Base-by-base conservation (phyloP, 2,113 vertebrate genomes). In the Platichthys flesus region DNA sequence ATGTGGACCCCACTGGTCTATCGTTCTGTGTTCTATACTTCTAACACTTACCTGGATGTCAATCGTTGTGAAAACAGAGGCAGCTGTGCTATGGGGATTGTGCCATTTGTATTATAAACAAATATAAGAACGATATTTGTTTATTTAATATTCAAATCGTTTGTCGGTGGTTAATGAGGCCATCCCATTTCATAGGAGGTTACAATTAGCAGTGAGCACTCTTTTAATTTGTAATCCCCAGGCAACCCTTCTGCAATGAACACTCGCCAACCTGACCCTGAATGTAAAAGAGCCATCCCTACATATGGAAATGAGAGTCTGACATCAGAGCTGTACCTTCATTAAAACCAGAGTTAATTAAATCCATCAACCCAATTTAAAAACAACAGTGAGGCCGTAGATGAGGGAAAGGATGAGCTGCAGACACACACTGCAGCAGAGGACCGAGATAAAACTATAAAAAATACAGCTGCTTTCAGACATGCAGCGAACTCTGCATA, bases 361-460 rank as follows among this genome's bases (percentile, higher is more conserved):
- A 80, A 62, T 63, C 12, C 55, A 78, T 82, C 49, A 72, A 57
- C 16, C 54, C 51, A 58, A 84, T 82, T 67, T 58, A 74, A 66
- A 77, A 73, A 65, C 68, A 78, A 42, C 52, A 85, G 67, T n/a
- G n/a, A 1, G 31, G 31, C 51, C 52, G 45, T 60, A 60, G 74
- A 57, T 67, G 71, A 81, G 49, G 54, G 15, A 47, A n/a, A 37
- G 35, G 55, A 80, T 55, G 45, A 28, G 28, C 42, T 4, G 63
- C 81, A 87, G 84, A 86, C 84, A 85, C 67, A 86, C 84, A 84
- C 64, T 88, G 87, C 58, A 67, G 68, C 62, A 81, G 57, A 86
- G 79, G 78, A 64, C 72, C 79, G 51, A 71, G 55, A 81, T 68
- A 60, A 65, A 83, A 70, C 75, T 47, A 57, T 37, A 69, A 45